Evolutionary conservation across 2,797 vertebrate genomes (phyloP).

Genomic region (Argentina silus): DNA sequence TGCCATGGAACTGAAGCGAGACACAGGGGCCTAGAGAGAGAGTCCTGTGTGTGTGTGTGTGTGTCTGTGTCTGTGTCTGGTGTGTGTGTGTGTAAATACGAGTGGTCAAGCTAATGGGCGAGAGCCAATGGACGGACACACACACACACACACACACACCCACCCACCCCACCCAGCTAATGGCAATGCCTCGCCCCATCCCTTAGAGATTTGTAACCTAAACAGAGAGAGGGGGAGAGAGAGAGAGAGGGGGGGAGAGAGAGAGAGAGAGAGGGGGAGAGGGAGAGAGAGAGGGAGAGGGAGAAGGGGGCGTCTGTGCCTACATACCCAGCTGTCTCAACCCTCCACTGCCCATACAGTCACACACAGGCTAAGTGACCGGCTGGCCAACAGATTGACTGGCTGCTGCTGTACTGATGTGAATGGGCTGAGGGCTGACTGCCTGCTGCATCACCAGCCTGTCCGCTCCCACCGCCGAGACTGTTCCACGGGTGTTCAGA

Average conservation of each 20-base stretch:
- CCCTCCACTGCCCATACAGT: conserved; percentile 48
- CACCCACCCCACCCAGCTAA: conserved; percentile 48
- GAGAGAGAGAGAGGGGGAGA: conserved; percentile 18
- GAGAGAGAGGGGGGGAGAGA: too few species aligned
- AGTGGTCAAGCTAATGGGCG: conserved; percentile 44
- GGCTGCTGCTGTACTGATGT: conserved; percentile 42
- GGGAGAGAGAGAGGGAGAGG: too few species aligned
- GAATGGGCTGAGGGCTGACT: conserved; percentile 51
- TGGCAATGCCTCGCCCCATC: conserved; percentile 54
- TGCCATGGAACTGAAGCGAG: too few species aligned
- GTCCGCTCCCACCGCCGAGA: conserved; percentile 31
- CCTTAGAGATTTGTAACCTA: conserved; percentile 52
- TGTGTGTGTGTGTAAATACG: conserved; percentile 48
- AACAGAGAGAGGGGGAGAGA: conserved; percentile 36
- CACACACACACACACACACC: conserved; percentile 43
- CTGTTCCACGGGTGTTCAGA: conserved; percentile 46
- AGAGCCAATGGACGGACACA: conserved; percentile 8
- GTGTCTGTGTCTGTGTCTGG: conserved; percentile 9
- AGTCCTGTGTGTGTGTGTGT: background rate
- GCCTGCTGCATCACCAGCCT: conserved; percentile 58
- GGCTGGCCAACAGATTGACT: conserved; percentile 44
- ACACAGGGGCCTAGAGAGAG: too few species aligned
- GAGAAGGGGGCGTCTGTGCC: conserved; percentile 35
- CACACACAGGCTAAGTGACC: conserved; percentile 36
- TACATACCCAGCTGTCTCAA: conserved; percentile 53